These are phyloP conservation scores for Platygyra sinensis DNA, from an alignment of 64 coral and sea anemone species.

Conservation along the genomic window DNA sequence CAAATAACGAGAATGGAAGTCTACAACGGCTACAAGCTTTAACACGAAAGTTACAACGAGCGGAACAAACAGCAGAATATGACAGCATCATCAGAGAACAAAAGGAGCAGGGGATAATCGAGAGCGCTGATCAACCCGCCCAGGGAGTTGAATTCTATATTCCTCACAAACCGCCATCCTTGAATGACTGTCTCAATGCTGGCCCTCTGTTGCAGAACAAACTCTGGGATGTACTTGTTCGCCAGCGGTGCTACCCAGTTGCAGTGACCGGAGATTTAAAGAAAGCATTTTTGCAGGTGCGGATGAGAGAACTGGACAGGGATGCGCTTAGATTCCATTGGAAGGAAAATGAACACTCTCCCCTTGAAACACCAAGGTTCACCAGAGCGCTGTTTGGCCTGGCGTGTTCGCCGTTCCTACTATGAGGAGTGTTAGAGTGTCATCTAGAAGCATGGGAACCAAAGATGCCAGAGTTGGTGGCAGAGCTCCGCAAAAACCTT, in stretches of 20 bases:
- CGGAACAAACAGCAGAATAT: constrained; percentile 8
- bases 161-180: constrained; percentile 11
- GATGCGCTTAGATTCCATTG: constrained; percentile 16
- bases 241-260: neutral
- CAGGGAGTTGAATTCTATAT: constrained; percentile 22
- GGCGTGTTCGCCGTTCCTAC: constrained; percentile 20
- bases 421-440: too few relatives aligned
- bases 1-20: too few relatives aligned
- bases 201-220: constrained; percentile 1
- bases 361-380: neutral
- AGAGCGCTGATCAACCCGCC: neutral
- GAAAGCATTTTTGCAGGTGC: constrained; percentile 18
- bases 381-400: constrained; percentile 4
- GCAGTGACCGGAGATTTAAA: too few relatives aligned
- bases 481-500: too few relatives aligned
- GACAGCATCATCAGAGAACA: constrained; percentile 32
- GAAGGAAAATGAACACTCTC: constrained; percentile 11
- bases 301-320: neutral
- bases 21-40: too few relatives aligned
- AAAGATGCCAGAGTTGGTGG: too few relatives aligned
- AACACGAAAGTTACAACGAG: too few relatives aligned
- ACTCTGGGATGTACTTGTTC: constrained; percentile 2
- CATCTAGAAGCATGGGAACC: too few relatives aligned
- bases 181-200: constrained; percentile 25
- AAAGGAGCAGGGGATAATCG: constrained; percentile 18